Percentiles rank a stretch among this genome's conserved stretches.
Conservation (phyloP, 2,888 invertebrate genomes). For the Pherbina coryleti region DNA sequence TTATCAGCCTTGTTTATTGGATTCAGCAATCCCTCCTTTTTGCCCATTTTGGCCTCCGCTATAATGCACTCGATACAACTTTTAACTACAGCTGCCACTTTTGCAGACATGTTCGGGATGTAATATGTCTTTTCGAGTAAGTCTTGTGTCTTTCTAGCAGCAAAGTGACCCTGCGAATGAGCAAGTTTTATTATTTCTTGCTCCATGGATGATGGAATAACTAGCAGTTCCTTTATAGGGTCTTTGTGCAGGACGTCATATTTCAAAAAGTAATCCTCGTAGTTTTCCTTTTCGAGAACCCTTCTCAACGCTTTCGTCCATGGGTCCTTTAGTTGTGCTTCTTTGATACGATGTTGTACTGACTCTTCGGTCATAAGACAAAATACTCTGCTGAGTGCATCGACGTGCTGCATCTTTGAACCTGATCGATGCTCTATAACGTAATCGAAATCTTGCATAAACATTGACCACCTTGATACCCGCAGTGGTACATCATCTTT, state of each 20-base stretch:
- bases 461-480: slow-evolving; percentile 37
- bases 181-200: slow-evolving; percentile 59
- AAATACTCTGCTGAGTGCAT: too few species aligned
- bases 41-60: slow-evolving; percentile 17
- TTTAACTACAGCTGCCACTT: not conserved
- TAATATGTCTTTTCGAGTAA: not conserved
- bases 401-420: slow-evolving; percentile 37
- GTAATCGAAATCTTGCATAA: slow-evolving; percentile 34
- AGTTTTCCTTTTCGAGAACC: too few species aligned
- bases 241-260: too few species aligned
- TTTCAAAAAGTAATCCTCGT: too few species aligned
- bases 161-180: slow-evolving; percentile 61
- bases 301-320: slow-evolving; percentile 27
- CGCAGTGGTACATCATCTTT: slow-evolving; percentile 41
- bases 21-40: too few species aligned
- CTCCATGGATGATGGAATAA: too few species aligned
- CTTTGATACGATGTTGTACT: slow-evolving; percentile 14
- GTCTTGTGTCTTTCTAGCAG: slow-evolving; percentile 12
- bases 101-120: not conserved
- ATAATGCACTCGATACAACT: slow-evolving; percentile 17
- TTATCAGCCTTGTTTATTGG: too few species aligned
- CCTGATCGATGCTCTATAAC: slow-evolving; percentile 29
- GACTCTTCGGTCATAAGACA: slow-evolving; percentile 22
- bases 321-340: slow-evolving; percentile 7
- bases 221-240: too few species aligned